Percentiles rank a stretch among this genome's conserved stretches.
These are phyloP conservation scores for Xenus cinereus DNA, from an alignment of 2,113 vertebrate genomes.

Conservation along the genomic window DNA sequence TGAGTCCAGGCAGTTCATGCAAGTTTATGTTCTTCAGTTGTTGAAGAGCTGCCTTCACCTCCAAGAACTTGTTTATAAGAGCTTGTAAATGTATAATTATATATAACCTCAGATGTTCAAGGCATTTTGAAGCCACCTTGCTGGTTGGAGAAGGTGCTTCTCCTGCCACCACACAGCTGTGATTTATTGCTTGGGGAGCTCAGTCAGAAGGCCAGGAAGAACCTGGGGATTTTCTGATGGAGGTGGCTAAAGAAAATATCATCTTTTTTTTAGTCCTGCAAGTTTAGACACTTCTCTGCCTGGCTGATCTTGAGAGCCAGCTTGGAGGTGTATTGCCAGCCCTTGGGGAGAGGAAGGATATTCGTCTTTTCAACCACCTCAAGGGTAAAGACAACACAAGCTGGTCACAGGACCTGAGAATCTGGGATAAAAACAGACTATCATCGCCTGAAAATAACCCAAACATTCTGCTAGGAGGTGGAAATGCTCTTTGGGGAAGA, in stretches of 20 bases:
- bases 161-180: background rate
- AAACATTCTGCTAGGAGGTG: background rate
- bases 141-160: constrained; percentile 6
- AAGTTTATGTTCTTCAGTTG: background rate
- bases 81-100: constrained; percentile 10
- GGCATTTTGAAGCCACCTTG: constrained; percentile 13
- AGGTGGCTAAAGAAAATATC: background rate
- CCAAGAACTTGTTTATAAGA: background rate
- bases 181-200: background rate
- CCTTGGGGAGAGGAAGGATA: background rate
- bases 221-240: background rate
- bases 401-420: background rate
- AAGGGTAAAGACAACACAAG: background rate
- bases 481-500: background rate
- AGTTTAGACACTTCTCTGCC: background rate
- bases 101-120: constrained; percentile 2
- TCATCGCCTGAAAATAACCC: background rate
- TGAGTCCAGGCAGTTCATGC: background rate
- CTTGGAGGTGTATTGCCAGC: background rate
- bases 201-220: background rate
- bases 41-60: background rate
- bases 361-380: background rate
- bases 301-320: background rate
- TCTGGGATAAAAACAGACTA: background rate
- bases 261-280: background rate